A percentile compares a stretch with the other conserved stretches of the same genome.
These are phyloP conservation scores for Dicyrtoma fusca DNA, from an alignment of 2,888 invertebrate species.

Conservation along the genomic window DNA sequence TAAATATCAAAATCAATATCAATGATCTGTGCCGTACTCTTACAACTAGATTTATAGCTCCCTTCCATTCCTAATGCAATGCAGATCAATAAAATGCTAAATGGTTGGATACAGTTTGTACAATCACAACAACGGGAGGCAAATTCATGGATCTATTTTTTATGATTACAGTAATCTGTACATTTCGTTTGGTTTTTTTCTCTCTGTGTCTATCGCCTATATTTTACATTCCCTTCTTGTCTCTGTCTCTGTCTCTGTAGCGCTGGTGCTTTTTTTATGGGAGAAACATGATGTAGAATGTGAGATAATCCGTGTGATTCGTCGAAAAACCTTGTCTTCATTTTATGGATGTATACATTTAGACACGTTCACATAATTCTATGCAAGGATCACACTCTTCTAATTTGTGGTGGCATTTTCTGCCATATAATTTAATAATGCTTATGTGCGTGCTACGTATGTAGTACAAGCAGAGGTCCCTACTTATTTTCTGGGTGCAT, in stretches of 20 bases:
- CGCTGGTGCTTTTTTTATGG: background rate
- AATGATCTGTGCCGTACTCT: too few species aligned
- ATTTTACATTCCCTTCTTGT: background rate
- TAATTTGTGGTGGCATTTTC: too few species aligned
- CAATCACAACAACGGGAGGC: too few species aligned
- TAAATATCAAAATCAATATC: too few species aligned
- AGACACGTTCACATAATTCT: constrained; percentile 1
- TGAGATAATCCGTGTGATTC: constrained; percentile 15
- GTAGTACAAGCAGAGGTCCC: background rate
- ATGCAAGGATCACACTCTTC: too few species aligned
- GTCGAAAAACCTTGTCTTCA: constrained; percentile 12
- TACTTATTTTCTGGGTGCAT: background rate
- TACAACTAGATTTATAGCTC: background rate
- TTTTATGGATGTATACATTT: background rate
- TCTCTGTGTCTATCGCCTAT: background rate
- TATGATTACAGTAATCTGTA: too few species aligned
- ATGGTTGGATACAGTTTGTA: background rate
- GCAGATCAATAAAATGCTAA: background rate
- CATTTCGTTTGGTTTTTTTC: background rate
- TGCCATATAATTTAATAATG: background rate
- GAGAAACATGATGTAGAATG: background rate
- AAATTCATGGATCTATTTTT: too few species aligned
- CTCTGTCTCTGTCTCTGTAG: background rate
- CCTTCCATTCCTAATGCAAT: background rate
- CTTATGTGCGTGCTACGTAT: too few species aligned